A percentile compares a stretch with the other conserved stretches of the same genome.
These are phyloP conservation scores for Anagrus nilaparvatae DNA, from an alignment of 1,140 invertebrate genomes.

Conservation along the genomic window DNA sequence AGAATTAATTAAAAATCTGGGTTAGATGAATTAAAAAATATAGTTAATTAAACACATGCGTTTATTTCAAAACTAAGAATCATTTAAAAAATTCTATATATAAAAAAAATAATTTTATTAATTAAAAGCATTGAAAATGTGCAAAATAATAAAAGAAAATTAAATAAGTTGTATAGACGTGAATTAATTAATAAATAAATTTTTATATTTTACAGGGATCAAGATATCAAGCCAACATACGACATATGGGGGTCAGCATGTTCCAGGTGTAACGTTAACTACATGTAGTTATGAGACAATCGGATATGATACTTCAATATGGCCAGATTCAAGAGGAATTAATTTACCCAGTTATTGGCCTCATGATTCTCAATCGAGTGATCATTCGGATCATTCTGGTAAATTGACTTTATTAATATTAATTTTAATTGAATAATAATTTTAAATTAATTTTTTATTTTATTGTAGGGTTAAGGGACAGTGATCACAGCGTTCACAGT, in stretches of 20 bases:
- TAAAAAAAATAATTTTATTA: no score
- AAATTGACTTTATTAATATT: no score
- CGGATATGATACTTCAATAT: slow-evolving; percentile 30
- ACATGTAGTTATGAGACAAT: slow-evolving; percentile 35
- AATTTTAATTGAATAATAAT: not conserved
- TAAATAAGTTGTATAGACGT: no score
- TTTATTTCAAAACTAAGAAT: no score
- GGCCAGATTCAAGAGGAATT: slow-evolving; percentile 31
- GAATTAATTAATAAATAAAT: no score
- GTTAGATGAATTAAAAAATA: no score
- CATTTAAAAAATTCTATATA: no score
- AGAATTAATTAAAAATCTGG: no score
- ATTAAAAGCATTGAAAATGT: no score
- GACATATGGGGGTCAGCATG: slow-evolving; percentile 26
- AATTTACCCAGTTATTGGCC: slow-evolving; percentile 34
- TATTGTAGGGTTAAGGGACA: slow-evolving; percentile 29
- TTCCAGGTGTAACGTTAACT: slow-evolving; percentile 39
- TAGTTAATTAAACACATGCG: not conserved
- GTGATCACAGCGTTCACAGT: slow-evolving; percentile 33
- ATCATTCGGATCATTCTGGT: slow-evolving; percentile 36
- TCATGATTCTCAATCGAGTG: slow-evolving; percentile 33
- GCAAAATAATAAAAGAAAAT: no score
- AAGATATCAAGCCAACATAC: slow-evolving; percentile 34
- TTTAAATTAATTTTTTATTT: no score
- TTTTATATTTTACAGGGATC: slow-evolving; percentile 23